These are phyloP conservation scores for Heliconius aoede DNA, from an alignment of 2,888 invertebrate species.

Conservation along the genomic window DNA sequence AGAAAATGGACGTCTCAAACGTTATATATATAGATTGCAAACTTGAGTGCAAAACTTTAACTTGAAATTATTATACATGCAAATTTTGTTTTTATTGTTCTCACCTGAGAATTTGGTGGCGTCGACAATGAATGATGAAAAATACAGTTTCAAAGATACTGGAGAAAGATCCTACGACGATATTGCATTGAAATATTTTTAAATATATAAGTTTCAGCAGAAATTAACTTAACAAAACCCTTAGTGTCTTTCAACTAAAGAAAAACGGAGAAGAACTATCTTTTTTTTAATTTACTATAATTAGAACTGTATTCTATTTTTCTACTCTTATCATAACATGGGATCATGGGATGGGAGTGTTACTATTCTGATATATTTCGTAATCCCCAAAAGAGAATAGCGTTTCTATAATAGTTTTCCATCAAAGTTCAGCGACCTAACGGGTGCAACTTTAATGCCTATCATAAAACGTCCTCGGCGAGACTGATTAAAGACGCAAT, in stretches of 20 bases:
- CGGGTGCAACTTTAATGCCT: constrained; percentile 64
- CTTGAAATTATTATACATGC: background rate
- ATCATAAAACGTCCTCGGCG: constrained; percentile 68
- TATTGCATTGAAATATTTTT: no score
- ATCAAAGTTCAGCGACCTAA: constrained; percentile 67
- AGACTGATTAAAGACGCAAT: constrained; percentile 64
- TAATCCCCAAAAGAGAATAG: constrained; percentile 31
- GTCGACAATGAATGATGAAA: no score
- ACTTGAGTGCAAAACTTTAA: background rate
- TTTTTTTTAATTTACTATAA: no score
- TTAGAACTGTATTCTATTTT: background rate
- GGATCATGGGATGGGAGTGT: no score
- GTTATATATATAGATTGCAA: background rate
- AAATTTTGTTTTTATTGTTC: no score
- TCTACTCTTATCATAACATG: background rate
- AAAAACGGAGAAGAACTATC: background rate
- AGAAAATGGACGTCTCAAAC: background rate
- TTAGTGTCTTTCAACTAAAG: background rate
- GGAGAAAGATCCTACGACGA: no score
- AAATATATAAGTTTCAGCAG: no score
- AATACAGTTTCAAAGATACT: no score
- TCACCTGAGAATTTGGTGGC: no score
- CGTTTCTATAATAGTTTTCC: constrained; percentile 48
- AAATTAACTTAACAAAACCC: no score
- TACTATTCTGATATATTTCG: background rate